Percentiles rank a stretch among this genome's conserved stretches.
phyloP scores from a whole-genome alignment of 2,113 vertebrate species.

The Podarcis cretensis region DNA sequence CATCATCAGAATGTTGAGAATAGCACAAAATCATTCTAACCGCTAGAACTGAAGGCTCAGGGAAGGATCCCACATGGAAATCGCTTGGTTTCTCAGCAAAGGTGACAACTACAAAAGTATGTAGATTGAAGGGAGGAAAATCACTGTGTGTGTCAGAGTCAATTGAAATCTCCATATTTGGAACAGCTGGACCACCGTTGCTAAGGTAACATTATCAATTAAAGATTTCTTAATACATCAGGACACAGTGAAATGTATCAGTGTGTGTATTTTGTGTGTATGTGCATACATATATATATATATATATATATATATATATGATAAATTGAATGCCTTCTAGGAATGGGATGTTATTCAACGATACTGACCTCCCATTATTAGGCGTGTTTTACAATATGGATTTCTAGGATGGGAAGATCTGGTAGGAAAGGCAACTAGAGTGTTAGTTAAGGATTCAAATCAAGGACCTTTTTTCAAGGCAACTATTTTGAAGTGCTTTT shows the following conservation, averaged over 20 bases:
- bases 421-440: conserved; percentile 10
- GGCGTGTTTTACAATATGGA: conserved; percentile 20
- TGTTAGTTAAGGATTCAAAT: background rate
- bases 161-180: conserved; percentile 63
- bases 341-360: background rate
- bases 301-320: rapidly evolving
- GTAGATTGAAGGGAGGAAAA: conserved; percentile 55
- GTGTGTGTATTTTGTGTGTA: background rate
- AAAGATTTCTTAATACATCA: conserved; percentile 33
- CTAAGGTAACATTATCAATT: conserved; percentile 69
- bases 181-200: conserved; percentile 52
- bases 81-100: conserved; percentile 53
- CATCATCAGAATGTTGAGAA: conserved; percentile 47
- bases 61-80: conserved; percentile 50
- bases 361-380: conserved; percentile 17
- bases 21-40: conserved; percentile 50
- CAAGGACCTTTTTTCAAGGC: conserved; percentile 41
- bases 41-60: conserved; percentile 47
- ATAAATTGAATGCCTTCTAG: background rate
- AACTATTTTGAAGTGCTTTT: conserved; percentile 45
- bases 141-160: conserved; percentile 33
- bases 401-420: background rate
- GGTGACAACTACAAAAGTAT: conserved; percentile 54
- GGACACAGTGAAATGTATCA: background rate
- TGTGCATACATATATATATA: too few relatives aligned